Evolutionary conservation across 2,888 invertebrate genomes (phyloP).

Genomic region (Acanthosepion lycidas): DNA sequence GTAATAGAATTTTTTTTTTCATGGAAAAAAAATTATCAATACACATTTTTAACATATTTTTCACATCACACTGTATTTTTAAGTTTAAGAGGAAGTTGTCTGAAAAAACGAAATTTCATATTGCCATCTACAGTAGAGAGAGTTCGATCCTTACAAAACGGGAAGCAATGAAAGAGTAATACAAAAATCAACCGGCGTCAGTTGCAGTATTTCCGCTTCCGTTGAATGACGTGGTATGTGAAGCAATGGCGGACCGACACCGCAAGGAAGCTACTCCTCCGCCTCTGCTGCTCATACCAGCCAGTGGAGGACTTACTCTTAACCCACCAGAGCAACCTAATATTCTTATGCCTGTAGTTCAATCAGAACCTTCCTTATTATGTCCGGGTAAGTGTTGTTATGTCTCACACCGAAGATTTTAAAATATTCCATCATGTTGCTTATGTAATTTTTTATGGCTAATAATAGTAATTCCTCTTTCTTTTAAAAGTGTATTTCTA

Average conservation of each 20-base stretch:
- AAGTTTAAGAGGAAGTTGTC: no score
- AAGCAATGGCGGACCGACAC: constrained; percentile 67
- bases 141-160: no score
- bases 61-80: no score
- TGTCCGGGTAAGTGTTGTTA: constrained; percentile 61
- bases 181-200: background rate
- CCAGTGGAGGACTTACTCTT: constrained; percentile 70
- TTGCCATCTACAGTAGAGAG: no score
- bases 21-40: no score
- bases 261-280: constrained; percentile 69
- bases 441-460: background rate
- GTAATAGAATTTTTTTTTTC: no score
- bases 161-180: no score
- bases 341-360: constrained; percentile 70
- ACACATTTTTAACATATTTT: no score
- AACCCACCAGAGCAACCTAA: constrained; percentile 67
- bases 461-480: background rate
- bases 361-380: constrained; percentile 66
- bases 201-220: constrained; percentile 45
- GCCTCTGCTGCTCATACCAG: constrained; percentile 70
- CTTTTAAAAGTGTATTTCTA: background rate
- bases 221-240: constrained; percentile 47
- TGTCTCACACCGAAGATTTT: background rate
- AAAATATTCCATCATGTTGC: background rate
- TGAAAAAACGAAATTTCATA: no score